These are phyloP conservation scores for Montipora efflorescens DNA, from an alignment of 64 coral and sea anemone genomes.

Conservation along the genomic window DNA sequence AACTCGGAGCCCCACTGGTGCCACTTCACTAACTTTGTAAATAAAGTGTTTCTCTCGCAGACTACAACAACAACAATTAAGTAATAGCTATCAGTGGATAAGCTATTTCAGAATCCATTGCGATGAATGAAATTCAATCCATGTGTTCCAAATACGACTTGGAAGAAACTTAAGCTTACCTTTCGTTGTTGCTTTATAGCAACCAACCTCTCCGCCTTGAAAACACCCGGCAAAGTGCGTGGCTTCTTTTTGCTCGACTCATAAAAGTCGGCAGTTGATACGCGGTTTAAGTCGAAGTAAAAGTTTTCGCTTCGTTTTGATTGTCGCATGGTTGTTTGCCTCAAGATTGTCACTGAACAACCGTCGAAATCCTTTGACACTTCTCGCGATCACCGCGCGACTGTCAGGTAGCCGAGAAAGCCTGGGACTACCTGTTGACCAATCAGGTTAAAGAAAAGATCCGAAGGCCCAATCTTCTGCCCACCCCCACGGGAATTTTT, in stretches of 20 bases:
- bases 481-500: background rate
- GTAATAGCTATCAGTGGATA: too few species aligned
- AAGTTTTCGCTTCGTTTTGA: background rate
- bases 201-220: background rate
- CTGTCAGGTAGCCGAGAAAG: background rate
- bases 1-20: background rate
- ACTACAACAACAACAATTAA: background rate
- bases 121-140: background rate
- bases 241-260: background rate
- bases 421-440: background rate
- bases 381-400: background rate
- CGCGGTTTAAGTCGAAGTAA: background rate
- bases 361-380: background rate
- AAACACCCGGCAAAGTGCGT: background rate
- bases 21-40: background rate
- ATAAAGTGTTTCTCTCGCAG: background rate
- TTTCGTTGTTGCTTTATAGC: background rate
- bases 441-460: slow-evolving; percentile 1
- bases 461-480: background rate
- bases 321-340: background rate
- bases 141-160: background rate
- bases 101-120: too few species aligned
- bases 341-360: background rate
- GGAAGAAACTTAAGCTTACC: background rate
- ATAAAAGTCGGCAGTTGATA: slow-evolving; percentile 2